Conservation (phyloP, 2,797 vertebrate genomes). For the Danio albolineatus region DNA sequence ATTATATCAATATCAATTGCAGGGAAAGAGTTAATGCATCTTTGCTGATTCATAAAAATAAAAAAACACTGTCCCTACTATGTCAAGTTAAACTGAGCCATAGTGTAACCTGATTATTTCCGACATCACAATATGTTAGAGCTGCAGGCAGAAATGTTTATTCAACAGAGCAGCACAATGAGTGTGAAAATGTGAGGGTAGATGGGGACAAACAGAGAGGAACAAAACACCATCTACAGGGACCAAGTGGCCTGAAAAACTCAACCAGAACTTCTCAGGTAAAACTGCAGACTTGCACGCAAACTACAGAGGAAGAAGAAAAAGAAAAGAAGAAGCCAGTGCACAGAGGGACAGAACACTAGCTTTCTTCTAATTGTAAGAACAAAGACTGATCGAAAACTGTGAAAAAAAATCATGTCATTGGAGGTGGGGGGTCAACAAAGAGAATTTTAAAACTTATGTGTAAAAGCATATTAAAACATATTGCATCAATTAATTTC, state of each 20-base stretch:
- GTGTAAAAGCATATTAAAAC: too few species aligned
- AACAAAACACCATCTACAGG: conserved; percentile 51
- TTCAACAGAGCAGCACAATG: conserved; percentile 19
- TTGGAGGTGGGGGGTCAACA: too few species aligned
- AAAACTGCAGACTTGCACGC: conserved; percentile 41
- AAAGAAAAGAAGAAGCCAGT: conserved; percentile 1
- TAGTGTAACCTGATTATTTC: neutral
- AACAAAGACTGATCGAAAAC: too few species aligned
- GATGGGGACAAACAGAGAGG: conserved; percentile 17
- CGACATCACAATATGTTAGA: neutral
- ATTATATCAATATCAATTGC: too few species aligned
- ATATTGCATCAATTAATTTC: too few species aligned
- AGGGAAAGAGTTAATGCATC: too few species aligned
- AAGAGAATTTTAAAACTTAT: too few species aligned
- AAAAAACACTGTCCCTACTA: neutral
- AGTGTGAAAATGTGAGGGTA: conserved; percentile 7
- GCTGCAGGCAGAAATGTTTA: conserved; percentile 1
- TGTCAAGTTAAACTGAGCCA: neutral
- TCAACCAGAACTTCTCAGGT: conserved; percentile 47
- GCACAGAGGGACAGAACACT: neutral
- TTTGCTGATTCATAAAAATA: too few species aligned
- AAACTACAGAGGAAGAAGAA: conserved; percentile 41
- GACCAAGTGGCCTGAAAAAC: conserved; percentile 62
- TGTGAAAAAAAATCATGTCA: too few species aligned
- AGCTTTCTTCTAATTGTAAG: too few species aligned